Evolutionary conservation across 1,140 invertebrate species (phyloP).

Genomic region (Drosophila equinoxialis): DNA sequence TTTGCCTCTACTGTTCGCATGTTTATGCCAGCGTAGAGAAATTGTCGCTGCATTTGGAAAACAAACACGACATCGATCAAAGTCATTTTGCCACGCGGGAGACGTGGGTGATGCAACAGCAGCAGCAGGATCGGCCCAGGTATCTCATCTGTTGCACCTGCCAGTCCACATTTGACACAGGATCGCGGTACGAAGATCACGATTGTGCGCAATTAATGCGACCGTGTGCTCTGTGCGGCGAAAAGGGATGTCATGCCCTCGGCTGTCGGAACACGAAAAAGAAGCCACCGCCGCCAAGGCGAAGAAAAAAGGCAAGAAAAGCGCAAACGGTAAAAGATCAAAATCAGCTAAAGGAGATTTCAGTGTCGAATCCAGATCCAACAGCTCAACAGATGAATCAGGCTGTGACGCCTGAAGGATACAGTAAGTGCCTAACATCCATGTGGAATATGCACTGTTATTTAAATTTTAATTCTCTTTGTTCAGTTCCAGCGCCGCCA

Average conservation of each 20-base stretch:
- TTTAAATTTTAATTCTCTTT: not conserved
- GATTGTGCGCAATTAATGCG: conserved; percentile 84
- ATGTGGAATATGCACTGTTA: too few relatives aligned
- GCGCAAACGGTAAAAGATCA: not conserved
- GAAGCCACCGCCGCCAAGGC: conserved; percentile 15
- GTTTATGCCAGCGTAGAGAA: conserved; percentile 91
- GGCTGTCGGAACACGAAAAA: conserved; percentile 63
- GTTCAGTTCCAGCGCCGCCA: conserved; percentile 56
- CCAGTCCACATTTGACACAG: conserved; percentile 88
- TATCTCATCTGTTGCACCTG: conserved; percentile 91
- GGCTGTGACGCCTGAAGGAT: conserved; percentile 15
- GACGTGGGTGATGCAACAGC: conserved; percentile 84
- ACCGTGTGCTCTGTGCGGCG: conserved; percentile 66
- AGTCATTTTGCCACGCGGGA: conserved; percentile 84
- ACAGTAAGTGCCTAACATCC: conserved; percentile 33
- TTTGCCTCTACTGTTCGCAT: conserved; percentile 90
- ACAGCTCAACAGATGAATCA: conserved; percentile 15
- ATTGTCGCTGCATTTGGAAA: conserved; percentile 88
- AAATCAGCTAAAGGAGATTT: not conserved
- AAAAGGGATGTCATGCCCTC: conserved; percentile 59
- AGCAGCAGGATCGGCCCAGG: conserved; percentile 82
- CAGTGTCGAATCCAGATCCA: not conserved
- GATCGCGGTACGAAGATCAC: conserved; percentile 89
- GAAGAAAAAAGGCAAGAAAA: conserved; percentile 19
- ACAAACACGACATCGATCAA: conserved; percentile 89